Evolutionary conservation across 1,140 invertebrate species (phyloP), one percentile per base, ranked within the genome.

Genomic region (Lepeophtheirus salmonis): DNA sequence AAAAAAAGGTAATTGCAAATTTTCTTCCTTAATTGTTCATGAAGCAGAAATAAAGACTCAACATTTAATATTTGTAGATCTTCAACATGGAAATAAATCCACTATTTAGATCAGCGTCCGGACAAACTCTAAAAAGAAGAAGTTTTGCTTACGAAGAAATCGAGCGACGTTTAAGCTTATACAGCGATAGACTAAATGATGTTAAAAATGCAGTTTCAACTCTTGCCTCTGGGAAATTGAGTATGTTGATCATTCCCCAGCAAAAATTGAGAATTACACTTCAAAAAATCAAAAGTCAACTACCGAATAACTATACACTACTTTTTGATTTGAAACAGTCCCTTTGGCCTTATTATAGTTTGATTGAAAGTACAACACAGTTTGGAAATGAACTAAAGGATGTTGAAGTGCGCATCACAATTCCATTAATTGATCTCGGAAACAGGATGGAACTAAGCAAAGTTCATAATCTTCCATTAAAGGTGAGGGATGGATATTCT

Each of bases 331-430:
- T 48, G 6, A 18, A 24, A 22, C 53, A 53, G 14, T 24, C 50
- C 49, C 50, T 61, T 12, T 61, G 59, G 57, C 59, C 59, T 17
- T 61, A 61, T 21, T 61, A 61, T 26, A 22, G 14, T 1, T 13
- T 61, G 2, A 14, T 57, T 3, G 26, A 17, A n/a, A 21, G 13
- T 14, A 14, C 13, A 13, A 25, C 55, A 17, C n/a, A 17, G 22
- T 57, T 57, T 23, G 26, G 26, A 23, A 14, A n/a, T 23, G 26
- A 17, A 3, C 17, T 57, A 23, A 23, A 14, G 2, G 22, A 25
- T 17, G 24, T 57, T 2, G 24, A 26, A n/a, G 55, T 57, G 55
- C 20, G 23, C 6, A 10, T 57, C 1, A 14, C 13, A 2, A 26
- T 57, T n/a, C 55, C 55, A 26, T 16, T 61, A 14, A 18, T 56